A percentile compares a stretch with the other conserved stretches of the same genome.
Conservation (phyloP, 2,888 invertebrate genomes). For the Drosophila ochracea region DNA sequence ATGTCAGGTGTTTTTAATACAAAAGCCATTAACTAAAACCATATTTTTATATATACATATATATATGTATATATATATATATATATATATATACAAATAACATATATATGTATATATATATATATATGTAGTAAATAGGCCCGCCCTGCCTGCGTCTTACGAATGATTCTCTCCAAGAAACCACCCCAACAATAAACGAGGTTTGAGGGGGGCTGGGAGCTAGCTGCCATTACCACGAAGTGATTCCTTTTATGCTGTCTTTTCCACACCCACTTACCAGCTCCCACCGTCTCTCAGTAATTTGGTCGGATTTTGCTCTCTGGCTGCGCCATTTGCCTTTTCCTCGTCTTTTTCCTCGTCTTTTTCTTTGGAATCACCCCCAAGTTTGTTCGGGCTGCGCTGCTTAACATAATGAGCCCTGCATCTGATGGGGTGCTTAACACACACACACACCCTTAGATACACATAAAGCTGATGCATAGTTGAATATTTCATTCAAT, state of each 20-base stretch:
- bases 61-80: background rate
- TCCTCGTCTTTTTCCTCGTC: slow-evolving; percentile 46
- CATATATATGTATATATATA: background rate
- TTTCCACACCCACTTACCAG: background rate
- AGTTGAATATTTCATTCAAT: background rate
- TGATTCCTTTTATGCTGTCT: slow-evolving; percentile 8
- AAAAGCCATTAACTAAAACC: slow-evolving; percentile 3
- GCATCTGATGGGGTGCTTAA: slow-evolving; percentile 49
- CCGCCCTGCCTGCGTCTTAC: slow-evolving; percentile 23
- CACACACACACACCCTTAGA: slow-evolving; percentile 3
- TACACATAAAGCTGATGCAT: slow-evolving; percentile 2
- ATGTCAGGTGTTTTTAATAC: background rate
- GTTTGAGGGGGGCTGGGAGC: slow-evolving; percentile 1
- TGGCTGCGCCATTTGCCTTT: slow-evolving; percentile 37
- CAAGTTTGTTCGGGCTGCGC: slow-evolving; percentile 43
- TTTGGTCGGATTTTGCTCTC: slow-evolving; percentile 33
- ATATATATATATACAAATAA: background rate
- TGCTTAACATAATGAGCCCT: slow-evolving; percentile 73
- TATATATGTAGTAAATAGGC: background rate
- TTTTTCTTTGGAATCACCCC: slow-evolving; percentile 46
- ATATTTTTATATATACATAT: background rate
- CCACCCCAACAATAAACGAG: slow-evolving; percentile 29
- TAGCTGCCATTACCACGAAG: slow-evolving; percentile 10
- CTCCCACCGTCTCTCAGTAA: slow-evolving; percentile 1
- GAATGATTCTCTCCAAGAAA: slow-evolving; percentile 25